phyloP scores from a whole-genome alignment of 2,113 vertebrate genomes.

The Protobothrops flavoviridis region DNA sequence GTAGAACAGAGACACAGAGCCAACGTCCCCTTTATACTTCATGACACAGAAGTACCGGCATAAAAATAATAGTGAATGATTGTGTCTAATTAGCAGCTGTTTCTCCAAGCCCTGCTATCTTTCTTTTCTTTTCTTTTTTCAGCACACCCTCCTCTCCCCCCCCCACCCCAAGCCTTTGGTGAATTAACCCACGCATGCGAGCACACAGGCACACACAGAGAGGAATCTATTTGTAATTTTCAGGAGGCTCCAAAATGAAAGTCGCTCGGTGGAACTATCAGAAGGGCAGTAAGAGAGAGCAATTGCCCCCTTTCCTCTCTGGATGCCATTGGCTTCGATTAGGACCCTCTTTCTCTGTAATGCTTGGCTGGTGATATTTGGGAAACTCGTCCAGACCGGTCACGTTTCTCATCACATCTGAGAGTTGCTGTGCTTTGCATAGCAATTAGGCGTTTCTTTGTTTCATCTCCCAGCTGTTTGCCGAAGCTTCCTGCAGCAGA shows the following conservation, averaged over 20 bases:
- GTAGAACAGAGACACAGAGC: no score
- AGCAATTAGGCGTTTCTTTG: conserved; percentile 84
- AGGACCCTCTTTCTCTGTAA: conserved; percentile 68
- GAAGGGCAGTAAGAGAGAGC: conserved; percentile 47
- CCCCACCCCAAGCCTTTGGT: conserved; percentile 21
- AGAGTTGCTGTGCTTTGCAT: conserved; percentile 83
- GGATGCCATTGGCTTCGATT: conserved; percentile 48
- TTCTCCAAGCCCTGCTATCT: conserved; percentile 24
- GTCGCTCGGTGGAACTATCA: conserved; percentile 23
- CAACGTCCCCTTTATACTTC: not conserved
- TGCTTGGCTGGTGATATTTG: conserved; percentile 82
- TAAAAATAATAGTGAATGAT: conserved; percentile 38
- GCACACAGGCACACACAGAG: not conserved
- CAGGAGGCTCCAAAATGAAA: not conserved
- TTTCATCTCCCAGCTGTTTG: conserved; percentile 72
- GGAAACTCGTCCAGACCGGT: conserved; percentile 77
- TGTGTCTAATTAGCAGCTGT: conserved; percentile 32
- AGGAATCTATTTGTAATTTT: conserved; percentile 45
- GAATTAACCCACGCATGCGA: conserved; percentile 13
- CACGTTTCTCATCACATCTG: conserved; percentile 83
- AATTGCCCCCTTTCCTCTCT: conserved; percentile 31
- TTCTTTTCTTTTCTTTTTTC: conserved; percentile 9
- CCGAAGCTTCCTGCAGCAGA: conserved; percentile 63
- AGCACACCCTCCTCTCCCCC: conserved; percentile 4
- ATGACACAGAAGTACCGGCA: not conserved